A percentile compares a stretch with the other conserved stretches of the same genome.
These are phyloP conservation scores for Microctenopoma steveboyesi DNA, from an alignment of 2,797 vertebrate species.

Conservation along the genomic window DNA sequence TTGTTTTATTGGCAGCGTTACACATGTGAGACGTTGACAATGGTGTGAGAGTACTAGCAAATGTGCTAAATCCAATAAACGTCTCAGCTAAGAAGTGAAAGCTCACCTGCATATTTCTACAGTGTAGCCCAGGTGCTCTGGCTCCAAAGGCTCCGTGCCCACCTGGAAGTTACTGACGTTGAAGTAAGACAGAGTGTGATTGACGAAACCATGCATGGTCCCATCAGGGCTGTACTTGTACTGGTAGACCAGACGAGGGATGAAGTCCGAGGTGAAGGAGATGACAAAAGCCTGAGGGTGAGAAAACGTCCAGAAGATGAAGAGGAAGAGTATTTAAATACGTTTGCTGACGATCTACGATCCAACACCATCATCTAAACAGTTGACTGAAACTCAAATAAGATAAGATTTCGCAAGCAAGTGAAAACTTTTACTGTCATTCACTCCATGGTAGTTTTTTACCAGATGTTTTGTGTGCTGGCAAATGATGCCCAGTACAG, in stretches of 20 bases:
- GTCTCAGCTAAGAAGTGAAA: background rate
- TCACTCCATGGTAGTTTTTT: too few relatives aligned
- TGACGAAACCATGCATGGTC: conserved; percentile 94
- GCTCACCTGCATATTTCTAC: conserved; percentile 92
- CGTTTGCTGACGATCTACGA: too few relatives aligned
- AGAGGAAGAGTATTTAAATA: too few relatives aligned
- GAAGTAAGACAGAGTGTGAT: conserved; percentile 95
- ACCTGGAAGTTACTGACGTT: conserved; percentile 93
- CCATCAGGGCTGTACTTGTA: conserved; percentile 94
- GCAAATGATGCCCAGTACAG: too few relatives aligned
- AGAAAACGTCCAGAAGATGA: conserved; percentile 13
- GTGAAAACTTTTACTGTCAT: too few relatives aligned
- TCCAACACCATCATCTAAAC: too few relatives aligned
- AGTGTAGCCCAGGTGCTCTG: conserved; percentile 86
- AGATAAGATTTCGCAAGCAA: too few relatives aligned
- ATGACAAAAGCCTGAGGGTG: conserved; percentile 94
- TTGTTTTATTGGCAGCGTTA: background rate
- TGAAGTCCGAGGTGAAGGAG: conserved; percentile 98
- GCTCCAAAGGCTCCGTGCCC: conserved; percentile 86
- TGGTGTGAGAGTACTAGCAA: background rate
- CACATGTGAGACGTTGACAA: background rate
- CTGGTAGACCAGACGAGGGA: conserved; percentile 96
- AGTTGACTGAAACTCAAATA: too few relatives aligned
- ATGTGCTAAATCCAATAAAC: background rate
- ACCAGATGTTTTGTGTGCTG: too few relatives aligned